A percentile compares a stretch with the other conserved stretches of the same genome.
Conservation (phyloP, 92 coral and sea anemone genomes). For the Heliopora coerulea region DNA sequence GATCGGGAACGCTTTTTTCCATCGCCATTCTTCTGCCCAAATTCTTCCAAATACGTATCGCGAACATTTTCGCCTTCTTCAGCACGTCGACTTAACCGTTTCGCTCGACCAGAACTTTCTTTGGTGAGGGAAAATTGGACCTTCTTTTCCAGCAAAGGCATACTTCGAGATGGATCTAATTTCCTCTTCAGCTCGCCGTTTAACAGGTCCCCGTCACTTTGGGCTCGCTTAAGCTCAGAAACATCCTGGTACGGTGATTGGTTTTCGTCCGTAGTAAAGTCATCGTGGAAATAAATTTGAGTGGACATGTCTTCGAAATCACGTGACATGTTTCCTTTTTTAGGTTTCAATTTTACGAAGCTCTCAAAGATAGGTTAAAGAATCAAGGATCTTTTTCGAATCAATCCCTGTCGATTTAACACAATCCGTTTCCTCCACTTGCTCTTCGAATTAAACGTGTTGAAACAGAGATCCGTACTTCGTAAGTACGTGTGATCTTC, state of each 20-base stretch:
- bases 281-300: not conserved
- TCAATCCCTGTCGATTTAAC: not conserved
- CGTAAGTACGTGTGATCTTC: constrained; percentile 24
- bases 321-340: constrained; percentile 13
- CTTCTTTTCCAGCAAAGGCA: constrained; percentile 15
- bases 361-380: constrained; percentile 2
- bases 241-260: constrained; percentile 11
- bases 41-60: no score
- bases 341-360: constrained; percentile 1
- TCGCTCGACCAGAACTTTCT: not conserved
- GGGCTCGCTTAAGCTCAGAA: constrained; percentile 31
- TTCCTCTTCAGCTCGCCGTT: constrained; percentile 28
- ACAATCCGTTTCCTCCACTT: not conserved
- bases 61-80: not conserved
- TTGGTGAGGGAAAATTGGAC: constrained; percentile 16
- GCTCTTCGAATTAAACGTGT: not conserved
- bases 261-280: constrained; percentile 11
- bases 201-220: constrained; percentile 33
- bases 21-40: not conserved
- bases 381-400: constrained; percentile 1
- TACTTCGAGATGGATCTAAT: constrained; percentile 5
- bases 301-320: constrained; percentile 15
- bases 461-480: constrained; percentile 20
- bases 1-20: constrained; percentile 25
- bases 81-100: not conserved